Base-by-base conservation (phyloP, 2,797 vertebrate species). In the Heterohyrax brucei region DNA sequence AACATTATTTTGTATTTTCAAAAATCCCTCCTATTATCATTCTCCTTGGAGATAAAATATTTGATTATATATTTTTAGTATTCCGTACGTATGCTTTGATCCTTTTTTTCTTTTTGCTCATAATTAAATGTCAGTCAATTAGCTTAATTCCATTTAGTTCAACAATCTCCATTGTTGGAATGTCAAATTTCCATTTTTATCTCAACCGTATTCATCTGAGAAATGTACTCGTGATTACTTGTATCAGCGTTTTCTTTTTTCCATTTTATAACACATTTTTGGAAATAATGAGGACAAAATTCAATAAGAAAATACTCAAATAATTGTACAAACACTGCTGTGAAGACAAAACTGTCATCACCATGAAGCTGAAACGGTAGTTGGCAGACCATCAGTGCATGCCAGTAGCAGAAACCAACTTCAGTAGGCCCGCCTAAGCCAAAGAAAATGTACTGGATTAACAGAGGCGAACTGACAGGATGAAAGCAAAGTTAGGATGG, bases 131-230 rank as follows among this genome's bases (percentile, higher is more conserved):
- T 91, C 28, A 79, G 1, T 75, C 39, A 90, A n/a, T 93, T 84
- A 89, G 10, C 33, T 80, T 46, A 62, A 90, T 88, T 87, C 59
- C 30, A 28, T 50, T 83, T 86, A 79, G 21, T 64, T 68, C 72
- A 84, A 88, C 81, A 84, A 87, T 91, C 82, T 87, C 56, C 8
- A 84, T 79, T 83, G 39, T 66, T 76, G 72, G 9, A 24, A 72
- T 72, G 66, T 46, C 70, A 94, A 90, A 62, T 83, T 93, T 94
- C 59, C 82, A 64, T 94, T 86, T 95, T 94, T 87, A 81, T 76
- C 18, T 76, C 33, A 80, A 30, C 33, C 59, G 24, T 85, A 56
- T 83, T 86, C 56, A 61, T 79, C 72, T 83, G 80, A 94, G 50
- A 95, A 50, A 70, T 90, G 79, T 53, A 76, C 22, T 87, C 90